Percentiles rank a stretch among this genome's conserved stretches.
phyloP scores from a whole-genome alignment of 2,113 vertebrate genomes.

The Gallinago jamesoni region DNA sequence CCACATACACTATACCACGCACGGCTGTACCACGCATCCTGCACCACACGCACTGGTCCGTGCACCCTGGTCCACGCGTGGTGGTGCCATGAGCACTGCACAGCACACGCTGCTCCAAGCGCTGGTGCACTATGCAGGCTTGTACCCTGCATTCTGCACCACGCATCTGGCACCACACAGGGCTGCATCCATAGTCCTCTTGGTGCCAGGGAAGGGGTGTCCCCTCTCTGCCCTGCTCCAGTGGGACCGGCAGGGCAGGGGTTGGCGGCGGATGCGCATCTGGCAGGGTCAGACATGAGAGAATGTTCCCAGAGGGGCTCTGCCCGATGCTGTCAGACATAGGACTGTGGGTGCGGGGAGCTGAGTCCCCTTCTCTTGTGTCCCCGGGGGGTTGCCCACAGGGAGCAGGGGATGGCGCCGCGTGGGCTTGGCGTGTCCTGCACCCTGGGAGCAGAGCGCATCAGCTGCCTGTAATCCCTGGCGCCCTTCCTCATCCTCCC shows the following conservation, averaged over 20 bases:
- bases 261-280: fast-evolving
- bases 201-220: no score
- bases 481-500: not conserved
- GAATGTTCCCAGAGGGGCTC: not conserved
- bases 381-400: not conserved
- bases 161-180: fast-evolving
- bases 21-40: no score
- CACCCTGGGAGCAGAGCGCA: not conserved
- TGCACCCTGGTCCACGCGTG: fast-evolving
- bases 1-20: no score
- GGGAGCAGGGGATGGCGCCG: not conserved
- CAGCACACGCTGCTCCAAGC: fast-evolving
- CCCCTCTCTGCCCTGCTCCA: not conserved
- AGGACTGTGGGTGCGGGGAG: not conserved
- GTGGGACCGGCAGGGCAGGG: not conserved
- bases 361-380: fast-evolving
- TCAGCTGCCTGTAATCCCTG: not conserved
- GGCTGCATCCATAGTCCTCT: fast-evolving
- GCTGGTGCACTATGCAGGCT: fast-evolving
- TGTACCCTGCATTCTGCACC: fast-evolving
- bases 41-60: fast-evolving
- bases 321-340: not conserved
- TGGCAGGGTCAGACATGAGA: fast-evolving
- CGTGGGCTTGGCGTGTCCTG: fast-evolving
- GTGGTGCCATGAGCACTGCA: fast-evolving